Percentiles rank a stretch among this genome's conserved stretches.
phyloP scores from a whole-genome alignment of 2,797 vertebrate species.

The Ctenopoma multispine region DNA sequence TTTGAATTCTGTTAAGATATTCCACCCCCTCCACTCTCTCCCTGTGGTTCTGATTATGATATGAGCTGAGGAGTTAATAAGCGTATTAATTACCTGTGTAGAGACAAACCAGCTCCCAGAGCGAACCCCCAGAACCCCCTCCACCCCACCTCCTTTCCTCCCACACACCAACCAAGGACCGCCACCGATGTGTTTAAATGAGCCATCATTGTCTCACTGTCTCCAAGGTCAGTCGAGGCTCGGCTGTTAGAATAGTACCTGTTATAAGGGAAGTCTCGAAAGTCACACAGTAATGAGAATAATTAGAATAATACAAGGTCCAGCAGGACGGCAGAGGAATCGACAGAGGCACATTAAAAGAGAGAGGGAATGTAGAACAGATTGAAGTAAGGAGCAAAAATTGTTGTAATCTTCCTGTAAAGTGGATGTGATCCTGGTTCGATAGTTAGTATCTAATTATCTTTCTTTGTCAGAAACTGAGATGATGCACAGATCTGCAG shows the following conservation, averaged over 20 bases:
- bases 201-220: slow-evolving; percentile 54
- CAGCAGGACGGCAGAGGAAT: slow-evolving; percentile 34
- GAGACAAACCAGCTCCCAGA: slow-evolving; percentile 70
- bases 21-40: slow-evolving; percentile 50
- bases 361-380: slow-evolving; percentile 6
- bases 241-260: slow-evolving; percentile 38
- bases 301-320: slow-evolving; percentile 73
- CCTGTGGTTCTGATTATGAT: slow-evolving; percentile 63
- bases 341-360: slow-evolving; percentile 3
- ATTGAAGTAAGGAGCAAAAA: slow-evolving; percentile 3
- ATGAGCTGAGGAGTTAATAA: slow-evolving; percentile 76
- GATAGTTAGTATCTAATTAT: slow-evolving; percentile 45
- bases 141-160: background rate
- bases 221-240: slow-evolving; percentile 61
- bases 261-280: slow-evolving; percentile 45
- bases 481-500: background rate
- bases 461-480: slow-evolving; percentile 11
- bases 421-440: slow-evolving; percentile 27
- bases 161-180: slow-evolving; percentile 31
- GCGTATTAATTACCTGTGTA: slow-evolving; percentile 79
- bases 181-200: slow-evolving; percentile 51
- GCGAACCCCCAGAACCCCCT: slow-evolving; percentile 9
- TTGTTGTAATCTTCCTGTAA: slow-evolving; percentile 32
- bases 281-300: slow-evolving; percentile 59
- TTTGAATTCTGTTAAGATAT: slow-evolving; percentile 57